Conservation (phyloP, 2,113 vertebrate species). For the Lasiurus cinereus region DNA sequence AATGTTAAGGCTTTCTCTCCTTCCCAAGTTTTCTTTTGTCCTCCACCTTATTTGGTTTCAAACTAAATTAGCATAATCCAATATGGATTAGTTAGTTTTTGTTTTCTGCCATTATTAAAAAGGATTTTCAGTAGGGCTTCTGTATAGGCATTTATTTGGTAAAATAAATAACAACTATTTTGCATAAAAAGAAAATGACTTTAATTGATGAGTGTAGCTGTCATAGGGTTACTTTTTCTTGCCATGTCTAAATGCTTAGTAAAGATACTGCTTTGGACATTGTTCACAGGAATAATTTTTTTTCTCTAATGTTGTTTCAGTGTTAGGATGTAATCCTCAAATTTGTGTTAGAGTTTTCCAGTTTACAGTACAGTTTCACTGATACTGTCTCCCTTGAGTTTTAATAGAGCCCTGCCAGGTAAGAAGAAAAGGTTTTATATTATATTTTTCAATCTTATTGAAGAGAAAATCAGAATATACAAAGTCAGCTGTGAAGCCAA, state of each 20-base stretch:
- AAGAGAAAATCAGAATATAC: constrained; percentile 38
- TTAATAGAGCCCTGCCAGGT: neutral
- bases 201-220: neutral
- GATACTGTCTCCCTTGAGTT: neutral
- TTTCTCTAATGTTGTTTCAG: neutral
- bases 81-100: constrained; percentile 74
- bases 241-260: neutral
- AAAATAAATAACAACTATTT: constrained; percentile 43
- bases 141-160: constrained; percentile 50
- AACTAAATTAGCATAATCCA: constrained; percentile 69
- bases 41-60: constrained; percentile 68
- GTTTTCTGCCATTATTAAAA: constrained; percentile 62
- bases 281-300: neutral
- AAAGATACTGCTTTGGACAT: neutral
- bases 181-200: neutral
- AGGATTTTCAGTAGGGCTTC: constrained; percentile 70
- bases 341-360: neutral
- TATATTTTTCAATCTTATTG: constrained; percentile 38
- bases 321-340: neutral
- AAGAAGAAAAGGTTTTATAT: neutral
- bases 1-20: constrained; percentile 78
- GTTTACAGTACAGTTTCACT: constrained; percentile 1
- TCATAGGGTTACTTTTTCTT: constrained; percentile 13
- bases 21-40: neutral
- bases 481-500: neutral